Evolutionary conservation across 2,113 vertebrate species (phyloP), one percentile per base, ranked within the genome.

Genomic region (Procavia capensis): DNA sequence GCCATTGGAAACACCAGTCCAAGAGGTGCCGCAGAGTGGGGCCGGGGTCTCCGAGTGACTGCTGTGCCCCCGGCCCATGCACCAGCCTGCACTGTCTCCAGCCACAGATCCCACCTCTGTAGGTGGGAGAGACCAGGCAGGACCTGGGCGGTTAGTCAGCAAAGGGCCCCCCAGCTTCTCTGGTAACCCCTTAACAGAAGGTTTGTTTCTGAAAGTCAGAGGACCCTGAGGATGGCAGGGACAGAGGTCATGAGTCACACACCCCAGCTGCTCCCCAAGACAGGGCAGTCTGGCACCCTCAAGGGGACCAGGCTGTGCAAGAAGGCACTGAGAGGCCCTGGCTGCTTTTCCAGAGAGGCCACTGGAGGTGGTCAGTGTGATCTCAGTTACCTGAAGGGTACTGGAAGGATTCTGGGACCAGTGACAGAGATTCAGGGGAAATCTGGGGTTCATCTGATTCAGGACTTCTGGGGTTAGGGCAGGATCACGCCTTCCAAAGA

Each of bases 191-290:
- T 74, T 76, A 88, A 41, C 39, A 64, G 92, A 89, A 90, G 57
- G 50, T 94, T 88, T 88, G 39, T 75, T 76, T 92, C 93, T 72
- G 66, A 92, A 95, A 92, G 92, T 83, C 80, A 94, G 93, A 95
- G 84, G 59, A 80, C 78, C 70, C 47, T 50, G 59, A 82, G 47
- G 61, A 92, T 79, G 83, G 34, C 79, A 70, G 70, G 93, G 72
- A 96, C 91, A 83, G 89, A 84, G 70, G 59, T 68, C 79, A 90
- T 50, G 19, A 76, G 36, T 79, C 76, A 57, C 16, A 14, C 22
- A 63, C 9, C n/a, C 39, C 7, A 8, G 59, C 3, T 43, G 72
- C 76, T 92, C 75, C 79, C 76, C 83, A 85, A 70, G 41, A 75
- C 41, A 70, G 92, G 47, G 72, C 47, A 68, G 83, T 93, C 75